These are phyloP conservation scores for Drosophila melanosoma DNA, from an alignment of 2,888 invertebrate genomes.

Conservation along the genomic window DNA sequence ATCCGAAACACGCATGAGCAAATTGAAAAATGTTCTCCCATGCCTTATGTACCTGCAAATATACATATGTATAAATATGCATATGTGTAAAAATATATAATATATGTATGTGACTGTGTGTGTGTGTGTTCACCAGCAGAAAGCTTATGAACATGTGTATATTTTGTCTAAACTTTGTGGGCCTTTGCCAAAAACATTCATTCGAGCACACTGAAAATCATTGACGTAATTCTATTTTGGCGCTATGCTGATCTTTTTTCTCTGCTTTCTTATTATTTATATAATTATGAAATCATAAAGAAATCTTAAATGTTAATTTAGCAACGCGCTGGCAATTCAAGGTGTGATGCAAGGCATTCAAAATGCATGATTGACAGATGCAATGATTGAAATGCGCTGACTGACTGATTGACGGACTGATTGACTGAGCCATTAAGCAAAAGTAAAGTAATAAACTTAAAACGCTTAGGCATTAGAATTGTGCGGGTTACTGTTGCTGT, in stretches of 20 bases:
- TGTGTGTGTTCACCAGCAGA: conserved; percentile 33
- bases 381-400: conserved; percentile 42
- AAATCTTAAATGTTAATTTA: conserved; percentile 37
- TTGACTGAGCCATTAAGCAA: conserved; percentile 26
- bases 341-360: conserved; percentile 48
- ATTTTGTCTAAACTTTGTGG: conserved; percentile 62
- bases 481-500: conserved; percentile 58
- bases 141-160: conserved; percentile 61
- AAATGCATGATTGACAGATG: conserved; percentile 36
- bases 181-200: conserved; percentile 74
- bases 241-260: conserved; percentile 21
- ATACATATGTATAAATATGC: conserved; percentile 23
- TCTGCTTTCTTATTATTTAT: conserved; percentile 61
- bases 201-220: conserved; percentile 49
- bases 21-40: conserved; percentile 53
- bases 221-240: conserved; percentile 71
- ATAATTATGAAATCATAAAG: conserved; percentile 79
- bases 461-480: conserved; percentile 37
- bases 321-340: conserved; percentile 41
- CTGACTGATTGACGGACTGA: conserved; percentile 32
- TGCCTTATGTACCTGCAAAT: conserved; percentile 58
- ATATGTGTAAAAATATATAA: conserved; percentile 24
- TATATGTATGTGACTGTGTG: conserved; percentile 7
- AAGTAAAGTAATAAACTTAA: conserved; percentile 20
- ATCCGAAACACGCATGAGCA: conserved; percentile 63